Conservation (phyloP, 2,888 invertebrate genomes). For the Phymatocera aterrima region DNA sequence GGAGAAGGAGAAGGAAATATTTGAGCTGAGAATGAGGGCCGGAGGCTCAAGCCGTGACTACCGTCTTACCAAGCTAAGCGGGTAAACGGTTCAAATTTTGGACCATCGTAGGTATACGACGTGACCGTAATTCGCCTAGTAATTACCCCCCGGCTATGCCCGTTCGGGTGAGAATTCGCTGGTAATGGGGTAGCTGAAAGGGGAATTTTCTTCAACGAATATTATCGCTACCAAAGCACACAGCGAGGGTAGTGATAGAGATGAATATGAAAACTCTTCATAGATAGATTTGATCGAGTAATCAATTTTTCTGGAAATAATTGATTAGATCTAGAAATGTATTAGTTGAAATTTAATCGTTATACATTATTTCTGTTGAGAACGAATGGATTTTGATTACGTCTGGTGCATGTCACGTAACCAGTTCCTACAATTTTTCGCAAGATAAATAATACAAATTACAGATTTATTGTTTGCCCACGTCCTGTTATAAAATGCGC, state of each 20-base stretch:
- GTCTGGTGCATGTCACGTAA: no score
- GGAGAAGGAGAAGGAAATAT: not conserved
- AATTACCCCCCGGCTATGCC: slow-evolving; percentile 34
- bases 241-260: not conserved
- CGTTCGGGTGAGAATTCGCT: slow-evolving; percentile 32
- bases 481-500: no score
- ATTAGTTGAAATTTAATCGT: not conserved
- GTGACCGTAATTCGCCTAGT: slow-evolving; percentile 38
- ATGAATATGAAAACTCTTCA: not conserved
- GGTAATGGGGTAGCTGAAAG: slow-evolving; percentile 38
- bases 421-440: no score
- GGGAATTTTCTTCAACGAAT: slow-evolving; percentile 26
- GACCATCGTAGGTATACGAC: not conserved
- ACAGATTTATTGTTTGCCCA: no score
- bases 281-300: slow-evolving; percentile 2
- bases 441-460: no score
- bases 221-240: slow-evolving; percentile 7
- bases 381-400: no score
- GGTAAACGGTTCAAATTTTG: slow-evolving; percentile 2
- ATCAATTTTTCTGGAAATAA: not conserved
- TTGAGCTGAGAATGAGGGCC: not conserved
- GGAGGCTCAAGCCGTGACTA: not conserved
- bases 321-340: not conserved
- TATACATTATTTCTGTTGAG: no score
- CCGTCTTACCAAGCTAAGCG: not conserved